A percentile compares a stretch with the other conserved stretches of the same genome.
These are phyloP conservation scores for Yoshiicerus persimilis DNA, from an alignment of 1,140 invertebrate genomes.

Conservation along the genomic window DNA sequence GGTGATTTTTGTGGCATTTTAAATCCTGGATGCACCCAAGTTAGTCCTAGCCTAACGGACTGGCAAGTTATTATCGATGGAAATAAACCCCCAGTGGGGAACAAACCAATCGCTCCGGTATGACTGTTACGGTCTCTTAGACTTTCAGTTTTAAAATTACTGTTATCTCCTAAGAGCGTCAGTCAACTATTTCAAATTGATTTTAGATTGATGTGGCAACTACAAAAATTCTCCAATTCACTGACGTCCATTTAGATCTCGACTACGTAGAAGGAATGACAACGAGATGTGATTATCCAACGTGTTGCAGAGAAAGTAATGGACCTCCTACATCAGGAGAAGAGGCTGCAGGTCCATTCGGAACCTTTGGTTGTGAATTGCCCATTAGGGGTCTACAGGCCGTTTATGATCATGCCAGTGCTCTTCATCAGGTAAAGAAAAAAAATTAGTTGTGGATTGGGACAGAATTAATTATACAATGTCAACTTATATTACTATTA, in stretches of 20 bases:
- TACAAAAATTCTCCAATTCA: constrained; percentile 58
- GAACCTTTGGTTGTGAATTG: not conserved
- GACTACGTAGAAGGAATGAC: constrained; percentile 56
- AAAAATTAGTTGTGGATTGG: no score
- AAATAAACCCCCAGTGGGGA: not conserved
- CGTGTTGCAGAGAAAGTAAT: constrained; percentile 55
- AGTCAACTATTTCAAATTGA: constrained; percentile 54
- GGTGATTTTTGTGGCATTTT: constrained; percentile 36
- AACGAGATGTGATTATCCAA: constrained; percentile 55
- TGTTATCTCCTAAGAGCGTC: no score
- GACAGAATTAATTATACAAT: no score
- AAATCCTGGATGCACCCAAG: constrained; percentile 14
- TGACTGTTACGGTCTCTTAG: no score
- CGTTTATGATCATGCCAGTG: not conserved
- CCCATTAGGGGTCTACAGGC: not conserved
- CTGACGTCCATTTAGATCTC: constrained; percentile 59
- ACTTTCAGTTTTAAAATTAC: no score
- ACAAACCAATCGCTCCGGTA: not conserved
- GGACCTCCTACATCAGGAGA: constrained; percentile 36
- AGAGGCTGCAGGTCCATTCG: not conserved
- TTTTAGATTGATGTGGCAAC: not conserved
- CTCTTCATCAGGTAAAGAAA: not conserved
- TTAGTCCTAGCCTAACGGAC: not conserved
- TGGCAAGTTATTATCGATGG: constrained; percentile 27
- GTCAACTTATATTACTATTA: no score